Percentiles rank a stretch among this genome's conserved stretches.
These are phyloP conservation scores for Brachypodius melanocephalos DNA, from an alignment of 2,113 vertebrate genomes.

Conservation along the genomic window DNA sequence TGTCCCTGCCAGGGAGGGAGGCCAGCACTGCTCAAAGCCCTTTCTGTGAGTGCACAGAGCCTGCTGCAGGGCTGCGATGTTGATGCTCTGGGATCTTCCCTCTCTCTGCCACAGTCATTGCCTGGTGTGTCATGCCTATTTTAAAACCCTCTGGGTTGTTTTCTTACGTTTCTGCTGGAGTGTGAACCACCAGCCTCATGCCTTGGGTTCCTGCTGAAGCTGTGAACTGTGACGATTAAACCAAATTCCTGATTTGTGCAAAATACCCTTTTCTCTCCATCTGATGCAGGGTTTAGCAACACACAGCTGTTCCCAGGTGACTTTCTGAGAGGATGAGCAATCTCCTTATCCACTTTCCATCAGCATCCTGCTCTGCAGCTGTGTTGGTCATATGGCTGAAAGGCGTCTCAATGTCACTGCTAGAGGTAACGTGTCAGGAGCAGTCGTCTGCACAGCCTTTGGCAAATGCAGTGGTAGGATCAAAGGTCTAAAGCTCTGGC, in stretches of 20 bases:
- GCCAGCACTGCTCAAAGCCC: rapidly evolving
- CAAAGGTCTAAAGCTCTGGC: conserved; percentile 7
- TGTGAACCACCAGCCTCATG: not conserved
- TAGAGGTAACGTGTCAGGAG: not conserved
- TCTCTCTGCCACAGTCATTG: not conserved
- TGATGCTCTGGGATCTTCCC: not conserved
- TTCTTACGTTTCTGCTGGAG: not conserved
- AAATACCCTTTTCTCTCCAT: not conserved
- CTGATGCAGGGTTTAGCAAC: not conserved
- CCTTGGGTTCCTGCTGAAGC: not conserved
- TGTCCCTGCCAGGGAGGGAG: not conserved
- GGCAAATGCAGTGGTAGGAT: not conserved
- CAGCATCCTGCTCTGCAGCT: not conserved
- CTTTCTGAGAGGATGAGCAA: not conserved
- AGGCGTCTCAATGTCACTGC: not conserved
- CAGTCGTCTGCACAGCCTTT: not conserved
- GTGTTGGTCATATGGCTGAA: rapidly evolving
- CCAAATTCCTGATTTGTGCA: not conserved
- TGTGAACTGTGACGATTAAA: not conserved
- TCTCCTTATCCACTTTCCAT: not conserved
- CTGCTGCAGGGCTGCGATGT: not conserved
- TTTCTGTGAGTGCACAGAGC: not conserved
- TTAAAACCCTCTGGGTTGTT: not conserved
- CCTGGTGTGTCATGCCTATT: not conserved
- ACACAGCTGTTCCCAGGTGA: not conserved